phyloP scores from a whole-genome alignment of 2,888 invertebrate genomes.

The Xanthorhoe designata region DNA sequence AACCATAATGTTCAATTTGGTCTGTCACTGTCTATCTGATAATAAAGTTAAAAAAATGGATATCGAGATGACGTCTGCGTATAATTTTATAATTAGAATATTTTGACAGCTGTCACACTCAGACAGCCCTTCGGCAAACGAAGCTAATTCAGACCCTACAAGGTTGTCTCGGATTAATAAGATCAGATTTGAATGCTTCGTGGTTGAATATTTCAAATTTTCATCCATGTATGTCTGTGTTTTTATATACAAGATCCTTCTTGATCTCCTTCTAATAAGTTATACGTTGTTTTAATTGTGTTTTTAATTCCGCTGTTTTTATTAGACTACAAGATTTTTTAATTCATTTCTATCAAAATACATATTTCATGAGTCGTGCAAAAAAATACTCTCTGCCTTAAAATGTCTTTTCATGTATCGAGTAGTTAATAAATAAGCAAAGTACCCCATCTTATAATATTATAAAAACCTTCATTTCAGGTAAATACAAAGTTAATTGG shows the following conservation, averaged over 20 bases:
- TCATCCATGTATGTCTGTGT: neutral
- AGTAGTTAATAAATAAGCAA: slow-evolving; percentile 4
- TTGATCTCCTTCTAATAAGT: no score
- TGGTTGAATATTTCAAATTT: slow-evolving; percentile 7
- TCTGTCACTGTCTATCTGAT: neutral
- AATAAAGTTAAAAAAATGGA: slow-evolving; percentile 13
- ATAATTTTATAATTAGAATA: slow-evolving; percentile 67
- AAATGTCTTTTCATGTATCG: neutral
- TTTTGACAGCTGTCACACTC: slow-evolving; percentile 80
- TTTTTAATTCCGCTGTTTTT: no score
- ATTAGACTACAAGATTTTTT: no score
- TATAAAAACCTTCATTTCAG: slow-evolving; percentile 39
- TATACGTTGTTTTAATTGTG: no score
- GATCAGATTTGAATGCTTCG: slow-evolving; percentile 45
- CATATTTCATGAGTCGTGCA: no score
- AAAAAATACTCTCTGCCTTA: no score
- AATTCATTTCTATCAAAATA: no score
- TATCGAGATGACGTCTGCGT: slow-evolving; percentile 40
- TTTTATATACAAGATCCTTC: neutral
- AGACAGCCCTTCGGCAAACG: slow-evolving; percentile 78
- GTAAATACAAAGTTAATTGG: slow-evolving; percentile 59
- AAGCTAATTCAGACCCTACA: slow-evolving; percentile 70
- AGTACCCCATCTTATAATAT: slow-evolving; percentile 35
- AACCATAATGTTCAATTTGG: no score
- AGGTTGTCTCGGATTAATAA: slow-evolving; percentile 59